phyloP scores from a whole-genome alignment of 2,797 vertebrate genomes.

The Clarias fuscus region DNA sequence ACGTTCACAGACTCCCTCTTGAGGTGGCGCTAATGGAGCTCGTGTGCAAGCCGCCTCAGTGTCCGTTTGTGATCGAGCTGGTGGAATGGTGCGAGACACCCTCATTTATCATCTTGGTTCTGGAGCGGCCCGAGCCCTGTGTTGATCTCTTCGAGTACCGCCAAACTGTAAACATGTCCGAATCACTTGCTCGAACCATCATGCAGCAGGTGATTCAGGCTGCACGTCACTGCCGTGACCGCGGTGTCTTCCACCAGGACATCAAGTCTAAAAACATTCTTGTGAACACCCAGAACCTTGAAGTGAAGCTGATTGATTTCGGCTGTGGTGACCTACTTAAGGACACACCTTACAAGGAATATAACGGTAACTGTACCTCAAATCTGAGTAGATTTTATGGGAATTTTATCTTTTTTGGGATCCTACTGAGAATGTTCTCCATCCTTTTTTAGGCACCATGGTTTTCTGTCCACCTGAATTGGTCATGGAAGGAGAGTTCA shows the following conservation, averaged over 20 bases:
- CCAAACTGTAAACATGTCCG: no score
- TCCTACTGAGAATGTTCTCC: not conserved
- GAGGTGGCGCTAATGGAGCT: not conserved
- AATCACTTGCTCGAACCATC: no score
- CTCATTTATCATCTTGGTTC: not conserved
- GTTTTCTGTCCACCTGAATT: not conserved
- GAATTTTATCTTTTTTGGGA: not conserved
- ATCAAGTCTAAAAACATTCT: not conserved
- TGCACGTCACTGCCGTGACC: not conserved
- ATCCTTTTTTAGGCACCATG: not conserved
- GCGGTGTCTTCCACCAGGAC: not conserved
- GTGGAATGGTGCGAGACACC: not conserved
- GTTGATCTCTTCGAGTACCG: no score
- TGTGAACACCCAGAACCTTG: not conserved
- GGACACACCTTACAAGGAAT: not conserved
- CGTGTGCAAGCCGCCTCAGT: not conserved
- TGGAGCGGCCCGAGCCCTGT: no score
- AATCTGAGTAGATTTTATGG: not conserved
- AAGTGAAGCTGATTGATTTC: not conserved
- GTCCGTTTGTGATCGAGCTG: not conserved
- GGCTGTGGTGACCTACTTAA: not conserved
- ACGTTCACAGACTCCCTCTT: not conserved
- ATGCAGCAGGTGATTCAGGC: not conserved
- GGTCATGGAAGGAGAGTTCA: not conserved
- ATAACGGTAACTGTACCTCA: not conserved